Evolutionary conservation across 2,888 invertebrate genomes (phyloP).

Genomic region (Drosophila pseudotakahashii): DNA sequence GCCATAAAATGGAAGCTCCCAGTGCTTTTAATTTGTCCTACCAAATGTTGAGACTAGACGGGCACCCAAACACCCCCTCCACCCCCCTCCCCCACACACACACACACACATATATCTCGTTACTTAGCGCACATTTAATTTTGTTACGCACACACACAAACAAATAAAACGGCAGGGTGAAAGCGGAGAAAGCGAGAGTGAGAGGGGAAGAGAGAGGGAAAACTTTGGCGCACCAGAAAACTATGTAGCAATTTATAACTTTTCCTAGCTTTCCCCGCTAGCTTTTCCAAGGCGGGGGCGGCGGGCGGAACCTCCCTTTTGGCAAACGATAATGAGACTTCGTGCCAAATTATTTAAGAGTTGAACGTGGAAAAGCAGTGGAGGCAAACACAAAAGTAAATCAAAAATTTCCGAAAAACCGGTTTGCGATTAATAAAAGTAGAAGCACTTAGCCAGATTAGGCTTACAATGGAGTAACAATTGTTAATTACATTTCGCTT

Average conservation of each 20-base stretch:
- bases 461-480: constrained; percentile 33
- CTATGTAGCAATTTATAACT: constrained; percentile 76
- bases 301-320: constrained; percentile 4
- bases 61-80: neutral
- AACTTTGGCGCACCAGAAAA: constrained; percentile 68
- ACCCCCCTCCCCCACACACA: neutral
- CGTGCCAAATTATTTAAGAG: constrained; percentile 55
- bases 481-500: constrained; percentile 42
- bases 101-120: constrained; percentile 47
- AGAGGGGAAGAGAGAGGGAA: constrained; percentile 2
- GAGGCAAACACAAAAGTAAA: constrained; percentile 37
- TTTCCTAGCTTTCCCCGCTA: constrained; percentile 43
- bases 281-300: constrained; percentile 1
- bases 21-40: constrained; percentile 77
- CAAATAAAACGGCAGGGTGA: constrained; percentile 4
- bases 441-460: constrained; percentile 48
- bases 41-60: constrained; percentile 55
- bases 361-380: constrained; percentile 26
- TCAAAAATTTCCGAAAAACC: constrained; percentile 30
- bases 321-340: constrained; percentile 58
- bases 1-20: constrained; percentile 76
- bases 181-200: constrained; percentile 6
- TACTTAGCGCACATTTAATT: constrained; percentile 78
- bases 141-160: constrained; percentile 57
- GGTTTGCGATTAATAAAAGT: constrained; percentile 45